Base-by-base conservation (phyloP, 2,113 vertebrate genomes). In the Alosa alosa region DNA sequence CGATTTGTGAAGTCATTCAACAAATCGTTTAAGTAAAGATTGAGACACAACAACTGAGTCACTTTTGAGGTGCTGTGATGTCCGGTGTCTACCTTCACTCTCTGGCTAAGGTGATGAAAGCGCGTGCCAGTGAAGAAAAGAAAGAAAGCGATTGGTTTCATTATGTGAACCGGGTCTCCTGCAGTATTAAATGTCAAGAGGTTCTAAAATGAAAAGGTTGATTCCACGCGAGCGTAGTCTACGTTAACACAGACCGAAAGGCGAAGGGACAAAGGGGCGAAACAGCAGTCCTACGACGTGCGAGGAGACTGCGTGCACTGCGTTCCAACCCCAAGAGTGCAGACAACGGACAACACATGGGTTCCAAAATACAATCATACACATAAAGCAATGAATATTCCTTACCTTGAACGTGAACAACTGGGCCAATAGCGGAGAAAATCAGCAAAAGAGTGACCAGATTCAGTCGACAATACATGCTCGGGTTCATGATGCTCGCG, bases 381-480 rank as follows among this genome's bases (percentile, higher is more conserved):
- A 31, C 45, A 18, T 22, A 64, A 47, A 86, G 72, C 50, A 57
- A 47, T 31, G 41, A 85, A 86, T 8, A 68, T 82, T 2, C 31
- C 92, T 92, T 94, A 94, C 94, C 94, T 93, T 92, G 64, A 49
- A 87, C 90, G 82, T 82, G 72, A 82, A 78, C 45, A 81, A 90
- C 88, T 82, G 85, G 89, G 85, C 84, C 44, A 64, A 64, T 17
- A 25, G 86, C 83, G 81, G 86, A 82, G 84, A 93, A 60, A 82
- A 91, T 81, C 72, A 94, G 87, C 88, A 93, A 47, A 81, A 91
- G 50, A 78, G 87, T 18, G 0, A 89, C 22, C 86, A 86, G 78
- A 82, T 83, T 89, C 82, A 84, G 52, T 81, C 86, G 85, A 87
- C 86, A 85, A 87, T 90, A 88, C 92, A 86, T 84, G 64, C 84